These are phyloP conservation scores for Spinibarbus caldwelli DNA, from an alignment of 2,797 vertebrate genomes.

Conservation along the genomic window DNA sequence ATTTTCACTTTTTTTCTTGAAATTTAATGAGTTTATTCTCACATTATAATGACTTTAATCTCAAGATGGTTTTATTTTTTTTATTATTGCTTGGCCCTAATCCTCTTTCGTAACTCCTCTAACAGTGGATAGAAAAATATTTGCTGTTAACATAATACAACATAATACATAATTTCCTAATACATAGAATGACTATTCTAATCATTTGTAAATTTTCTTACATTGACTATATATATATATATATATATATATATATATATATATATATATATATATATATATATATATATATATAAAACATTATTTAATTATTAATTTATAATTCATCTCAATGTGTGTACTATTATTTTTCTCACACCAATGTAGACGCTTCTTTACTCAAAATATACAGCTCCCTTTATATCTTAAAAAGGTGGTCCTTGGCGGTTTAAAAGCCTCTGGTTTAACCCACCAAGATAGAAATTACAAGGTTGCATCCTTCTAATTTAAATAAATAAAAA, in stretches of 20 bases:
- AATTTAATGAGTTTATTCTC: too few relatives aligned
- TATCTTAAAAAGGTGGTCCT: not conserved
- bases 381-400: not conserved
- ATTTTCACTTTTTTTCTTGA: too few relatives aligned
- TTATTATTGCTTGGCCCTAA: too few relatives aligned
- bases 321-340: not conserved
- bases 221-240: not conserved
- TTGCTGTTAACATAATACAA: not conserved
- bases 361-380: not conserved
- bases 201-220: not conserved
- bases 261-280: too few relatives aligned
- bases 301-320: not conserved
- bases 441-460: not conserved
- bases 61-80: too few relatives aligned
- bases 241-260: too few relatives aligned
- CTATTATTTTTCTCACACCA: not conserved
- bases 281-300: too few relatives aligned
- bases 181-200: not conserved
- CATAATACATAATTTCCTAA: not conserved
- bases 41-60: too few relatives aligned
- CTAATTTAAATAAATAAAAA: not conserved
- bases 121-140: not conserved
- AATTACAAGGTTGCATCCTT: not conserved
- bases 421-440: not conserved
- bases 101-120: too few relatives aligned